Conservation (phyloP, 2,797 vertebrate genomes). For the Paratrypauchen microcephalus region DNA sequence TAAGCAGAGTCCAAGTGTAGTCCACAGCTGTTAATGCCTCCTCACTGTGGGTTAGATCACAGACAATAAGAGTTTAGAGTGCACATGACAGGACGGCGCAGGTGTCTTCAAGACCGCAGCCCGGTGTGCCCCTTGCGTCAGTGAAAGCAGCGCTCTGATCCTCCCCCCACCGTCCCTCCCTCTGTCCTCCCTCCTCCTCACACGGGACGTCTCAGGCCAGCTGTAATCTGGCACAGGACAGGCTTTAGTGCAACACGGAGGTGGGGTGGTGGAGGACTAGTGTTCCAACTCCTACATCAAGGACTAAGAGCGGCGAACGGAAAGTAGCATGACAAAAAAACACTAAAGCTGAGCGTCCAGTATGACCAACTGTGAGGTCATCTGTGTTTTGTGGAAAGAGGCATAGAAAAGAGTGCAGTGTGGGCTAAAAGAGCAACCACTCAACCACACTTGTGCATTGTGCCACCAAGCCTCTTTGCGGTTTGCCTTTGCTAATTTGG, state of each 20-base stretch:
- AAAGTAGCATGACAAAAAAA: slow-evolving; percentile 47
- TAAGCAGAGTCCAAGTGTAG: slow-evolving; percentile 27
- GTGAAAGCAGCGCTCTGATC: slow-evolving; percentile 55
- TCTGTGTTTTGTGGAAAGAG: slow-evolving; percentile 19
- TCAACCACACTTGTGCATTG: slow-evolving; percentile 16
- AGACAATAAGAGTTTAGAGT: slow-evolving; percentile 29
- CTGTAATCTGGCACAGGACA: slow-evolving; percentile 64
- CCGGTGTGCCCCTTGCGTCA: slow-evolving; percentile 46
- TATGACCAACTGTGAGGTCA: slow-evolving; percentile 64
- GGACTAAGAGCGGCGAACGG: slow-evolving; percentile 47
- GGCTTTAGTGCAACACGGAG: slow-evolving; percentile 23
- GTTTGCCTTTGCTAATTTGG: slow-evolving; percentile 13
- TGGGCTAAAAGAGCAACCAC: slow-evolving; percentile 19
- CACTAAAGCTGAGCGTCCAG: slow-evolving; percentile 29
- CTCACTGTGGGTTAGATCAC: slow-evolving; percentile 42
- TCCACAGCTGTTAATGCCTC: slow-evolving; percentile 47
- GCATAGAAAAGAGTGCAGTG: slow-evolving; percentile 15
- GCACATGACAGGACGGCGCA: slow-evolving; percentile 47
- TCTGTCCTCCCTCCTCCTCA: slow-evolving; percentile 27
- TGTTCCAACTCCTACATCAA: slow-evolving; percentile 37
- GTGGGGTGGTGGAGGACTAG: slow-evolving; percentile 23
- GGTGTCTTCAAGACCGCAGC: slow-evolving; percentile 40
- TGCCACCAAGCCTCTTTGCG: slow-evolving; percentile 10
- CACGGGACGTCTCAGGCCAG: slow-evolving; percentile 57
- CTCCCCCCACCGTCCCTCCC: no score